These are phyloP conservation scores for Tridacna crocea DNA, from an alignment of 2,888 invertebrate species.

Conservation along the genomic window DNA sequence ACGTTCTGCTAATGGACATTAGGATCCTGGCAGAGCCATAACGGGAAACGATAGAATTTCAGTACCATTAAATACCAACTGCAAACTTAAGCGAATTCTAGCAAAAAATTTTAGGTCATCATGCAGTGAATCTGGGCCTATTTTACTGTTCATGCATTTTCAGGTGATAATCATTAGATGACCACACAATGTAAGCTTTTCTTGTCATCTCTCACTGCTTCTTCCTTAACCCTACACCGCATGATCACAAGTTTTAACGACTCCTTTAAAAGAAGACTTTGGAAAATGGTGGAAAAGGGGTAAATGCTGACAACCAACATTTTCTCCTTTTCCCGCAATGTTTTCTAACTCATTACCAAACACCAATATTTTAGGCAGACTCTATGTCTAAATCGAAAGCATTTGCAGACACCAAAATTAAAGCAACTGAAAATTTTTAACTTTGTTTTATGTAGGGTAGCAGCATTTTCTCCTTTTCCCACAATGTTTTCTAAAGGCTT, in stretches of 20 bases:
- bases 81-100: background rate
- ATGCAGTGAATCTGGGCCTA: too few species aligned
- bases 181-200: too few species aligned
- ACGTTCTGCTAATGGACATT: conserved; percentile 21
- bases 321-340: background rate
- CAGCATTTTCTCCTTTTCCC: background rate
- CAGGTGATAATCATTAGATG: too few species aligned
- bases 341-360: background rate
- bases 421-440: background rate
- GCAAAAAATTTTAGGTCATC: too few species aligned
- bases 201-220: too few species aligned
- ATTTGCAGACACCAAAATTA: too few species aligned
- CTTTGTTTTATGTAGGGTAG: background rate
- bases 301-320: background rate
- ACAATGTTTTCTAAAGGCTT: background rate
- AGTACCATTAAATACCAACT: conserved; percentile 7
- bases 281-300: background rate
- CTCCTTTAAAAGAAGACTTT: background rate
- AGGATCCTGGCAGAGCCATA: conserved; percentile 2
- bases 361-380: too few species aligned
- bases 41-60: conserved; percentile 14
- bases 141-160: too few species aligned
- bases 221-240: background rate
- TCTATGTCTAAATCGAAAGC: too few species aligned
- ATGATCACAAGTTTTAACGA: background rate